A percentile compares a stretch with the other conserved stretches of the same genome.
Conservation (phyloP, 2,888 invertebrate genomes). For the Caenorhabditis becei region DNA sequence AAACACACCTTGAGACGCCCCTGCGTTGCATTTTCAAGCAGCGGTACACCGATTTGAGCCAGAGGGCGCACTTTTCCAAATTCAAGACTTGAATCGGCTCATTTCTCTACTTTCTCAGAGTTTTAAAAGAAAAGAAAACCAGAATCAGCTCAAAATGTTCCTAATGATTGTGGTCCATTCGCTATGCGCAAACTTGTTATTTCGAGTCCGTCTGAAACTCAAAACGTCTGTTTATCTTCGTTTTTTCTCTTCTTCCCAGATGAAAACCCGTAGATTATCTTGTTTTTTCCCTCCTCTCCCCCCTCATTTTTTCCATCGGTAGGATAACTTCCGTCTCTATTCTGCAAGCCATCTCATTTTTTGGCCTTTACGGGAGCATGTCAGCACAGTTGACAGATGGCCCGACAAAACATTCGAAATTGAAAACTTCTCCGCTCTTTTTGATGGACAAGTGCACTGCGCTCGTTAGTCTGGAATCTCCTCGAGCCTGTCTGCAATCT, state of each 20-base stretch:
- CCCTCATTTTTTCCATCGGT: not conserved
- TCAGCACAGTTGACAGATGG: conserved; percentile 1
- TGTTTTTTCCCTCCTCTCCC: not conserved
- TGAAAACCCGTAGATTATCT: conserved; percentile 3
- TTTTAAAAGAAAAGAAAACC: no score
- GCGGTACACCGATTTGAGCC: not conserved
- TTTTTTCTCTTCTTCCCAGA: not conserved
- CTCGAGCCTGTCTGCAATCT: not conserved
- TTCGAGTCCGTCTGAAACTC: not conserved
- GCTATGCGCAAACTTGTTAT: no score
- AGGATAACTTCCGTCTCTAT: not conserved
- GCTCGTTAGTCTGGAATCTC: not conserved
- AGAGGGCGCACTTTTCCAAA: not conserved
- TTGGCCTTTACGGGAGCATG: not conserved
- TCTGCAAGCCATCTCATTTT: not conserved
- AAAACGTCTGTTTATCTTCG: not conserved
- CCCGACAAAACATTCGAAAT: not conserved
- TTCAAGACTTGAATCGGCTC: no score
- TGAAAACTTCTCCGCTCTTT: not conserved
- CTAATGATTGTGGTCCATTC: no score
- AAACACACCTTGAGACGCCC: not conserved
- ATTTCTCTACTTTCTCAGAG: no score
- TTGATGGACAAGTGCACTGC: conserved; percentile 5
- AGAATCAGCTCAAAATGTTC: no score
- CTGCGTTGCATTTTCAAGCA: conserved; percentile 8